Base-by-base conservation (phyloP, 1,140 invertebrate species). In the Drosophila pandora region DNA sequence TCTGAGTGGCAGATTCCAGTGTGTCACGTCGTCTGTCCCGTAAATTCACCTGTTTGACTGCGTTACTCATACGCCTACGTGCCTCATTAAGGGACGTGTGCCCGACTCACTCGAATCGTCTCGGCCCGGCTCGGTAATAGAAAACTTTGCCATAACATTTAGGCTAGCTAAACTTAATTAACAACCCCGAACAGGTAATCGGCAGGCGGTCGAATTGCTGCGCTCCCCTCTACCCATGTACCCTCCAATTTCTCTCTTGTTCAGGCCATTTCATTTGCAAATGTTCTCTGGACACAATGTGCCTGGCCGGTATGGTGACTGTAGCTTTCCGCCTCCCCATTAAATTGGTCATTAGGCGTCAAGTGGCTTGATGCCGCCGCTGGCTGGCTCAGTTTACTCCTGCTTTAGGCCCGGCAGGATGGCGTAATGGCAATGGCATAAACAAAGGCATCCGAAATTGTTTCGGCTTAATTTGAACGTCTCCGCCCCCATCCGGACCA, bases 321-420 rank as follows among this genome's bases (percentile, higher is more conserved):
- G 60, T 34, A 55, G 61, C 65, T 37, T 62, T 65, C 60, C 49
- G 71, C 59, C 60, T 58, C 47, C 59, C 76, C 65, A 87, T 87
- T 88, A 87, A 87, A 83, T 81, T 87, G 82, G 83, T 87, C 82
- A 87, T 87, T 87, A 87, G 71, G 83, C 82, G 83, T 87, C 82
- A 87, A 87, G 83, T 87, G 79, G 79, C 83, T 60, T 72, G 62
- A 61, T 81, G 73, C 21, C 63, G 52, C 39, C 22, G 39, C 13
- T 43, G 41, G n/a, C 45, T 28, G 59, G 53, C 60, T 55, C 28
- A 21, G 43, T 13, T 48, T 28, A 60, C 56, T 58, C 28, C 30
- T 22, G 43, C 43, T 23, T 53, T 60, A 41, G 52, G 73, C 43
- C 37, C 61, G 52, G 58, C 57, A 39, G 62, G 43, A 22, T 1